phyloP scores from a whole-genome alignment of 1,140 invertebrate genomes.

The Meloidogyne hapla region DNA sequence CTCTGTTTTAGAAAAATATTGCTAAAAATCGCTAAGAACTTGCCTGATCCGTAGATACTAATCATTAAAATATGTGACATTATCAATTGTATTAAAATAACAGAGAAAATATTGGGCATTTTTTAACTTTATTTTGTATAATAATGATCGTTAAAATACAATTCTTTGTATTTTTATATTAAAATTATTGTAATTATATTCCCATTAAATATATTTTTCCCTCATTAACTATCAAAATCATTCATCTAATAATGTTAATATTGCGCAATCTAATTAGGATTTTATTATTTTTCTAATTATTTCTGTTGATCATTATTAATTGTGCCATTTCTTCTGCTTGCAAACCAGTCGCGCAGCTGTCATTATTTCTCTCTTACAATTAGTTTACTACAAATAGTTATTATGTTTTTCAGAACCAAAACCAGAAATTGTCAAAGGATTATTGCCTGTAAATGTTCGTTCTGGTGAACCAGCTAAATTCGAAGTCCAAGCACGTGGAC shows the following conservation, averaged over 20 bases:
- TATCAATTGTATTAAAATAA: not conserved
- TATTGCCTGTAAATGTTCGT: slow-evolving; percentile 73
- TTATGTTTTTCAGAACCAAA: slow-evolving; percentile 35
- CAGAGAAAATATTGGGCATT: not conserved
- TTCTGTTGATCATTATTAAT: not conserved
- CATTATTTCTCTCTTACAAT: slow-evolving; percentile 3
- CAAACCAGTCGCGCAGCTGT: not conserved
- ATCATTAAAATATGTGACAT: not conserved
- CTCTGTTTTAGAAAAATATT: not conserved
- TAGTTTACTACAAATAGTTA: not conserved
- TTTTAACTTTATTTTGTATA: not conserved
- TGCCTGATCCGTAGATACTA: not conserved
- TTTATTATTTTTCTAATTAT: too few relatives aligned
- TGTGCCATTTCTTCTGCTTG: not conserved
- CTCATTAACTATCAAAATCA: too few relatives aligned
- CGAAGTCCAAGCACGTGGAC: slow-evolving; percentile 77
- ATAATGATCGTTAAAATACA: not conserved
- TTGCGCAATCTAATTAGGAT: not conserved
- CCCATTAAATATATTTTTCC: too few relatives aligned
- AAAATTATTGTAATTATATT: too few relatives aligned
- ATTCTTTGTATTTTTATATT: not conserved
- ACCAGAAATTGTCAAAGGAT: slow-evolving; percentile 70
- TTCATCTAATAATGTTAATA: too few relatives aligned
- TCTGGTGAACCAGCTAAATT: slow-evolving; percentile 77
- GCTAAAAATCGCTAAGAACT: not conserved